A percentile compares a stretch with the other conserved stretches of the same genome.
Evolutionary conservation across 2,113 vertebrate genomes (phyloP).

Genomic region (Bubo blakistoni): DNA sequence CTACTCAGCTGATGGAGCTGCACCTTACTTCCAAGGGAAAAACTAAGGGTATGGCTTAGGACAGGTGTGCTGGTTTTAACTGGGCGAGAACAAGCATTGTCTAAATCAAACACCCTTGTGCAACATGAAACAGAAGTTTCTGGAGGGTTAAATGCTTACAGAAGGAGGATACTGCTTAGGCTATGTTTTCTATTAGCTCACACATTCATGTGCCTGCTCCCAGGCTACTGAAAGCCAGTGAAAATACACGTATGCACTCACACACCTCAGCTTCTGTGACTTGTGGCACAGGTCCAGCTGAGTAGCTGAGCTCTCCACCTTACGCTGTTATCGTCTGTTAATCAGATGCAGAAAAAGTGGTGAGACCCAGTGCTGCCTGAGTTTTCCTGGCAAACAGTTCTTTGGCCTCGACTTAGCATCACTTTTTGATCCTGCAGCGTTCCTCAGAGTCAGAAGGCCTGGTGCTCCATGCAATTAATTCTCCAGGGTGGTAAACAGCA

Average conservation of each 20-base stretch:
- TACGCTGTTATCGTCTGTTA: neutral
- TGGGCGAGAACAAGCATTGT: neutral
- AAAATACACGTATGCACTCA: fast-evolving
- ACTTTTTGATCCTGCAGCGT: neutral
- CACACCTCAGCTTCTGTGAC: neutral
- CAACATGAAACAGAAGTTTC: fast-evolving
- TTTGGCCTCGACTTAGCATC: neutral
- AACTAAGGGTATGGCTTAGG: neutral
- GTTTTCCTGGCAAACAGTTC: neutral
- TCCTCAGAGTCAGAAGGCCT: neutral
- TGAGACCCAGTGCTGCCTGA: neutral
- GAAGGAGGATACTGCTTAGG: neutral
- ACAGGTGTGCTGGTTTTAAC: neutral
- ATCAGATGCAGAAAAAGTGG: neutral
- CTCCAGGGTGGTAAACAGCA: neutral
- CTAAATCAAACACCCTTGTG: neutral
- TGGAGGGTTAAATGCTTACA: neutral
- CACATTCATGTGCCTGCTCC: neutral
- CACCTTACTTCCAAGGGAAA: neutral
- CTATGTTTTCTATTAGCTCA: neutral
- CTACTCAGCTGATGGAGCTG: neutral
- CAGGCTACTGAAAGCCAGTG: neutral
- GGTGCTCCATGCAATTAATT: neutral
- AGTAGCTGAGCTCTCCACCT: neutral
- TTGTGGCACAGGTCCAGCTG: neutral